These are phyloP conservation scores for Drosophila biarmipes DNA, from an alignment of 1,140 invertebrate species.

Conservation along the genomic window DNA sequence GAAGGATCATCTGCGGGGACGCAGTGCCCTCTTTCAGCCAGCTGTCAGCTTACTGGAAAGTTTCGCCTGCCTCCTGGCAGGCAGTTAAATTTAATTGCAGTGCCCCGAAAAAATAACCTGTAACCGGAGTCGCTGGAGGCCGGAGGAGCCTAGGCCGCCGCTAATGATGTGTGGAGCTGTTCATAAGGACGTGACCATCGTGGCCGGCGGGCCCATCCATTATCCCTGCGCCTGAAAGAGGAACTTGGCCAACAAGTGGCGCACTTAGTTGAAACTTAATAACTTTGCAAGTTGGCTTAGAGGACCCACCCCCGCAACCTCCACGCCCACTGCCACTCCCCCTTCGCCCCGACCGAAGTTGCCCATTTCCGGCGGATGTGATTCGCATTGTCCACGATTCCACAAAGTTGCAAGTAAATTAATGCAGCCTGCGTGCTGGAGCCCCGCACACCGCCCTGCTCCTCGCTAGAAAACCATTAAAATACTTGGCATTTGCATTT, in stretches of 20 bases:
- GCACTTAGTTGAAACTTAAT: slow-evolving; percentile 78
- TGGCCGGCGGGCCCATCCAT: slow-evolving; percentile 28
- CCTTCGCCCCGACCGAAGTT: slow-evolving; percentile 37
- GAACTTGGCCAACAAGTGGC: slow-evolving; percentile 50
- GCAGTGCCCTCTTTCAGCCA: slow-evolving; percentile 18
- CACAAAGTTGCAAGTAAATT: slow-evolving; percentile 62
- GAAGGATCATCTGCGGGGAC: slow-evolving; percentile 31
- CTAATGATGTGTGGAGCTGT: slow-evolving; percentile 51
- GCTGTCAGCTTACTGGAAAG: slow-evolving; percentile 33
- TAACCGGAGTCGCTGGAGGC: slow-evolving; percentile 48
- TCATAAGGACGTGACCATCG: slow-evolving; percentile 75
- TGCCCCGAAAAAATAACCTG: slow-evolving; percentile 48
- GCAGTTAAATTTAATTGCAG: slow-evolving; percentile 80
- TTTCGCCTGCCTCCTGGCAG: slow-evolving; percentile 39
- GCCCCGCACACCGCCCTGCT: neutral
- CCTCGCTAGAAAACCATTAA: slow-evolving; percentile 39
- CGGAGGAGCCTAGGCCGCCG: slow-evolving; percentile 32
- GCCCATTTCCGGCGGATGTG: slow-evolving; percentile 74
- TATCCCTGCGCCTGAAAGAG: slow-evolving; percentile 34
- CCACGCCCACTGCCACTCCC: neutral
- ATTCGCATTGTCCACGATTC: slow-evolving; percentile 42
- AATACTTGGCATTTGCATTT: slow-evolving; percentile 71
- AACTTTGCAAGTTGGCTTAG: slow-evolving; percentile 42
- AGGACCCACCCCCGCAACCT: neutral
- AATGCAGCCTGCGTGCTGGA: slow-evolving; percentile 64